Evolutionary conservation across 2,888 invertebrate species (phyloP), one percentile per base, ranked within the genome.

Genomic region (Polia nebulosa): DNA sequence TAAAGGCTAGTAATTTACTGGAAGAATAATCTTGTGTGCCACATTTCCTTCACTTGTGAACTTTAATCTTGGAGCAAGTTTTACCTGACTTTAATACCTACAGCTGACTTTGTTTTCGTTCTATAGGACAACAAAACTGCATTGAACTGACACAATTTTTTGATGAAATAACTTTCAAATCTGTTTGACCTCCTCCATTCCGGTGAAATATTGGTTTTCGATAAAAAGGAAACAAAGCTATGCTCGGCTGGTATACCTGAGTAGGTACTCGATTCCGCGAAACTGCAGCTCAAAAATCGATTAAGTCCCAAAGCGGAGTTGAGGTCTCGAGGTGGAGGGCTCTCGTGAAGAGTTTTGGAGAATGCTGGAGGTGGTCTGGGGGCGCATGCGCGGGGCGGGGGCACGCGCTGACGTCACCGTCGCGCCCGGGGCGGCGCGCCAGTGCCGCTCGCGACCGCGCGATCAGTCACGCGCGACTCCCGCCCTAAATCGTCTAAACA

Each of bases 261-360:
- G 90, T 72, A 82, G 68, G 68, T 91, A 92, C 91, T 92, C 92
- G 89, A 91, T 81, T 90, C 90, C 89, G 89, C 85, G 87, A 90
- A 92, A 91, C 90, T 94, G 93, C 93, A 95, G 92, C 92, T 94
- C 92, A 92, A 94, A 95, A 94, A 95, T 95, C 95, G 95, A 95
- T 95, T 94, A 92, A 92, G 90, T 92, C 88, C 92, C 93, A 91
- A 92, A 95, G 94, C 92, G 89, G 87, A 92, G 92, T 93, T 94
- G 93, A 94, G 94, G 95, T 95, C 95, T 95, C 91, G 90, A 93
- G 93, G 91, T 93, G 92, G 92, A 95, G 95, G 91, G 94, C 90
- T 88, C 94, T 95, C 92, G 88, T 90, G 87, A 88, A 91, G 93
- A 90, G 90, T 91, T 92, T 93, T 90, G 91, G 92, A 94, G 94